Conservation (phyloP, 2,888 invertebrate genomes). For the Lycia hirtaria region DNA sequence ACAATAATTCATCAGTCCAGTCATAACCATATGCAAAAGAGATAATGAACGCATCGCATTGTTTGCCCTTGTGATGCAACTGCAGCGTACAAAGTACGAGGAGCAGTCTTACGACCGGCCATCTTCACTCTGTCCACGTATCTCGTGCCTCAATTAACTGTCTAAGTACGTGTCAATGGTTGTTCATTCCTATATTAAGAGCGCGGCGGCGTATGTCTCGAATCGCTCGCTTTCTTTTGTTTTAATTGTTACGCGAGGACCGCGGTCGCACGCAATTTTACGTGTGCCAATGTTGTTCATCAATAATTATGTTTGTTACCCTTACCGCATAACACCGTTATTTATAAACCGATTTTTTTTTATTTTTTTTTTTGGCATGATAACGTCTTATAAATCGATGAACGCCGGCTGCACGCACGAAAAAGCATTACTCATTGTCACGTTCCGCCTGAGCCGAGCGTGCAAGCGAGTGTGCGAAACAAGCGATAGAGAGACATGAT, state of each 20-base stretch:
- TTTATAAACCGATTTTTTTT: no score
- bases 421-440: no score
- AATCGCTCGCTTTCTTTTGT: slow-evolving; percentile 80
- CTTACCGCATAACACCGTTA: no score
- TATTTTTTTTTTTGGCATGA: no score
- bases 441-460: no score
- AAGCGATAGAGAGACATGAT: no score
- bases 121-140: slow-evolving; percentile 38
- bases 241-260: slow-evolving; percentile 78
- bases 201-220: slow-evolving; percentile 51
- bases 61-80: slow-evolving; percentile 33
- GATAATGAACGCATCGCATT: not conserved
- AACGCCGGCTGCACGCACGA: no score
- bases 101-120: slow-evolving; percentile 22
- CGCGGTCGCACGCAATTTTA: slow-evolving; percentile 80
- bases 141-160: slow-evolving; percentile 41
- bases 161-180: slow-evolving; percentile 72
- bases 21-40: not conserved
- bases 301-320: no score
- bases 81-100: slow-evolving; percentile 21
- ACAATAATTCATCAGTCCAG: not conserved
- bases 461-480: no score
- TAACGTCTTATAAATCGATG: no score
- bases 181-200: slow-evolving; percentile 72
- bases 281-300: slow-evolving; percentile 77